These are phyloP conservation scores for Ibycter americanus DNA, from an alignment of 2,797 vertebrate genomes.

Conservation along the genomic window DNA sequence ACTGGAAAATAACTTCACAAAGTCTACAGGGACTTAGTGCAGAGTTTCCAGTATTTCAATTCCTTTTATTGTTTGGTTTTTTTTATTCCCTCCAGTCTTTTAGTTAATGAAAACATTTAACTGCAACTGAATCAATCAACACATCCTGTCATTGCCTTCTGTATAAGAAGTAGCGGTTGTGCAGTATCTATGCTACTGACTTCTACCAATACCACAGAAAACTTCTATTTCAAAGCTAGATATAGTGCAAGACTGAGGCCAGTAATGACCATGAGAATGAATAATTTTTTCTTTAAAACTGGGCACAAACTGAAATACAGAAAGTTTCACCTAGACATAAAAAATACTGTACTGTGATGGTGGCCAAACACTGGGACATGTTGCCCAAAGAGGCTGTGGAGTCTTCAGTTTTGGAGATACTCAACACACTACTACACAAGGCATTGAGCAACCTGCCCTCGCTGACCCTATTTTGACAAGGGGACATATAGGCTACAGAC, in stretches of 20 bases:
- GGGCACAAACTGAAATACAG: background rate
- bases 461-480: background rate
- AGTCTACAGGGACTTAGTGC: background rate
- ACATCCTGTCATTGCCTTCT: background rate
- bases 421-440: background rate
- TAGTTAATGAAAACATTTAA: background rate
- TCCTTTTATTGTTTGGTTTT: background rate
- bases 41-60: background rate
- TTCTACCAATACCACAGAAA: background rate
- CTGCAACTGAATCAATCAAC: background rate
- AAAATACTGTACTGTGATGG: background rate
- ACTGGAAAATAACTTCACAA: background rate
- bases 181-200: background rate
- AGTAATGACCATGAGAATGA: background rate
- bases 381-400: background rate
- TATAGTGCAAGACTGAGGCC: background rate
- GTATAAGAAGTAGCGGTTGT: background rate
- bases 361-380: background rate
- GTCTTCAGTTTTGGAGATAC: background rate
- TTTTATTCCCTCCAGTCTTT: background rate
- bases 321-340: background rate
- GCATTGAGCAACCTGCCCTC: background rate
- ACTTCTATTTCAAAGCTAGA: background rate
- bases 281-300: background rate
- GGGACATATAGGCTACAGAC: background rate